These are phyloP conservation scores for Yoshiicerus persimilis DNA, from an alignment of 1,140 invertebrate genomes.

Conservation along the genomic window DNA sequence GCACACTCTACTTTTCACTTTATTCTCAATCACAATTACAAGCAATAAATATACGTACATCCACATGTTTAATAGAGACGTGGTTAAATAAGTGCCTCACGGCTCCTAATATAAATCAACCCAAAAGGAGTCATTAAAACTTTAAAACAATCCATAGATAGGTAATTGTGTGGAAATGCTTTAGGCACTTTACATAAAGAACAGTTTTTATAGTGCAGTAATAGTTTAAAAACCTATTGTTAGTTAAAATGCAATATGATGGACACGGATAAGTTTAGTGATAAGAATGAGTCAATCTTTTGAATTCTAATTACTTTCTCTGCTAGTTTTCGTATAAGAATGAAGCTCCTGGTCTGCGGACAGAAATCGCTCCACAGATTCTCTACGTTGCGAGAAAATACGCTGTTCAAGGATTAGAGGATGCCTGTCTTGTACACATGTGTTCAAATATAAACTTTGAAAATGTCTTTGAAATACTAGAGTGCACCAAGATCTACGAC, in stretches of 20 bases:
- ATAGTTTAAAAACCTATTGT: background rate
- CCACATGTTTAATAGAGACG: background rate
- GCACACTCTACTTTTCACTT: background rate
- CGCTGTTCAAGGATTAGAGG: constrained; percentile 30
- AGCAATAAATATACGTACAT: background rate
- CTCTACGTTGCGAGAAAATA: constrained; percentile 38
- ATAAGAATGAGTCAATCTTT: background rate
- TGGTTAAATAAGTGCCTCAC: background rate
- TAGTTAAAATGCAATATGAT: background rate
- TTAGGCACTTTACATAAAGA: background rate
- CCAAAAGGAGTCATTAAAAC: background rate
- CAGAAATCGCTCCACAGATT: constrained; percentile 23
- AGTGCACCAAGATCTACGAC: constrained; percentile 30
- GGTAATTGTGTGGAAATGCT: background rate
- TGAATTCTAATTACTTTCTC: background rate
- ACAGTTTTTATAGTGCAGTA: background rate
- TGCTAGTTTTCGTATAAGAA: constrained; percentile 25
- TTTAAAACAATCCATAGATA: background rate
- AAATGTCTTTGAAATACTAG: constrained; percentile 39
- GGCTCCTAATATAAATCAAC: background rate
- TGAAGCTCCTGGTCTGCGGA: background rate
- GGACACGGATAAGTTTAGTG: background rate
- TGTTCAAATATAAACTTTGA: constrained; percentile 21
- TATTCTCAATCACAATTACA: background rate
- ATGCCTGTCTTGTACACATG: constrained; percentile 25